phyloP scores from a whole-genome alignment of 2,113 vertebrate species.

The Alligator sinensis region DNA sequence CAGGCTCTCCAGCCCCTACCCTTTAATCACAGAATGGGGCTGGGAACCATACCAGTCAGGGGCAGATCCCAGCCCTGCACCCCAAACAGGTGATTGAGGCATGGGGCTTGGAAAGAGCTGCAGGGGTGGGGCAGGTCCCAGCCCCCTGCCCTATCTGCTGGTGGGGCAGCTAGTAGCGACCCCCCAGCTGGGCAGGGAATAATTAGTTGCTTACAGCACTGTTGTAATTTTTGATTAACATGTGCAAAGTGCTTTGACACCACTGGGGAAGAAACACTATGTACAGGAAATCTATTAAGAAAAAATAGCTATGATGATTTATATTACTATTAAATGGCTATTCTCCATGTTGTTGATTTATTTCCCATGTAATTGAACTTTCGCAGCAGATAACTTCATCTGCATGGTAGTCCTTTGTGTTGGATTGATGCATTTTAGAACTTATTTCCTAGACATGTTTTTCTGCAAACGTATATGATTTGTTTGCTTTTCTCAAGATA shows the following conservation, averaged over 20 bases:
- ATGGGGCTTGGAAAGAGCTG: too few species aligned
- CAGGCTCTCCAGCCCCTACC: too few species aligned
- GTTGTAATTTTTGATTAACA: conserved; percentile 1
- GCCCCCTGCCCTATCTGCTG: too few species aligned
- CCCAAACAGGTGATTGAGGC: too few species aligned
- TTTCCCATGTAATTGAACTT: fast-evolving
- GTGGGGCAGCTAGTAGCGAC: too few species aligned
- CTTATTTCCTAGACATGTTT: neutral
- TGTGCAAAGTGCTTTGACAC: conserved; percentile 17
- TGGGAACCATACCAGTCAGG: too few species aligned
- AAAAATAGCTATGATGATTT: conserved; percentile 17
- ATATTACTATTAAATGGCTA: neutral
- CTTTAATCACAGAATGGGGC: too few species aligned
- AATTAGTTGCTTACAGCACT: conserved; percentile 10
- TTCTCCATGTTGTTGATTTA: neutral
- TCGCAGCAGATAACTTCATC: neutral
- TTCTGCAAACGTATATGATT: neutral
- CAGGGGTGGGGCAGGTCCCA: too few species aligned
- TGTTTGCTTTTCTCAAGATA: neutral
- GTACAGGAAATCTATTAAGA: conserved; percentile 11
- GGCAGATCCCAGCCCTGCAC: too few species aligned
- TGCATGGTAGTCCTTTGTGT: neutral
- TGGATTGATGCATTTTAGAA: neutral
- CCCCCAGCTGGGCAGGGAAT: neutral
- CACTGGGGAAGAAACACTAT: neutral